phyloP scores from a whole-genome alignment of 2,113 vertebrate genomes.

The Leptosomus discolor region DNA sequence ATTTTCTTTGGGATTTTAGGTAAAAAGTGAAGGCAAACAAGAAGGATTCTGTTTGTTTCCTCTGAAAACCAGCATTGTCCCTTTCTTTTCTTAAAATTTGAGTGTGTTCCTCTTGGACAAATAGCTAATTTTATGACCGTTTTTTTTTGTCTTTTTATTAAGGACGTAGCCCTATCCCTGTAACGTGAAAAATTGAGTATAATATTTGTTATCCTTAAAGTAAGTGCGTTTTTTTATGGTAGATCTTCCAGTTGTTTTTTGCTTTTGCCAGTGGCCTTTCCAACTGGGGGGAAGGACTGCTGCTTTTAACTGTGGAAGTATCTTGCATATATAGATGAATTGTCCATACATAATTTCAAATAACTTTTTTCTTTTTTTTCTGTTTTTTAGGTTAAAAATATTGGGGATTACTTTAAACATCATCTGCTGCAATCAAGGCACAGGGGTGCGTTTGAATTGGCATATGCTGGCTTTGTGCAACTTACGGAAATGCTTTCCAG shows the following conservation, averaged over 20 bases:
- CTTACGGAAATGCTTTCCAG: constrained; percentile 91
- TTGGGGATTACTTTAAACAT: constrained; percentile 92
- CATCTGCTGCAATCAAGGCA: constrained; percentile 95
- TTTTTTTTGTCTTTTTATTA: background rate
- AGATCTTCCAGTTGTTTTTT: background rate
- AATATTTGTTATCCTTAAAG: background rate
- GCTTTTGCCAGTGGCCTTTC: background rate
- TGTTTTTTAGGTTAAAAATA: constrained; percentile 82
- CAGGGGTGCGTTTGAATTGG: constrained; percentile 95
- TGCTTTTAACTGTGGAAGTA: background rate
- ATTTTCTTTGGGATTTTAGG: background rate
- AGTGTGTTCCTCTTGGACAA: background rate
- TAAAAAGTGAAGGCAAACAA: background rate
- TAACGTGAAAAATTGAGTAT: background rate
- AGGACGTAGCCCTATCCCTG: background rate
- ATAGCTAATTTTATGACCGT: background rate
- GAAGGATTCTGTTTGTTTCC: background rate
- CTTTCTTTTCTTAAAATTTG: background rate
- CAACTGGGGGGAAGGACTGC: background rate
- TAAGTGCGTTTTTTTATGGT: background rate
- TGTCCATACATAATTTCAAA: background rate
- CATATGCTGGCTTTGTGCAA: constrained; percentile 93
- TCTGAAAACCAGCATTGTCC: background rate
- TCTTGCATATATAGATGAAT: background rate
- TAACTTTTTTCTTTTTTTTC: background rate